Base-by-base conservation (phyloP, 1,140 invertebrate species). In the Steinernema khuongi region DNA sequence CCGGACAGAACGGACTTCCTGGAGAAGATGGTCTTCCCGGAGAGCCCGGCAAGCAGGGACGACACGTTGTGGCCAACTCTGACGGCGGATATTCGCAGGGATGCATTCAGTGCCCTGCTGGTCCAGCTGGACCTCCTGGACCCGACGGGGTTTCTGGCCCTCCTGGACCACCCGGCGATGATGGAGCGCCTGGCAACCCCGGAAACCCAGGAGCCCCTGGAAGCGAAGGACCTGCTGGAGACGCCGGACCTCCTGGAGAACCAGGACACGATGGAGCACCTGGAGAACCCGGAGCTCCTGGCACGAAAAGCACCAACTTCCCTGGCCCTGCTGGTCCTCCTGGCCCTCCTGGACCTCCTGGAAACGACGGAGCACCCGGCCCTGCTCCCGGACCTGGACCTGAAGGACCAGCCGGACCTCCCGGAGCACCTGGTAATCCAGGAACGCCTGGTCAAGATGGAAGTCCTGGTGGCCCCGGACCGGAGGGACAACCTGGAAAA, bases 371-470 rank as follows among this genome's bases (percentile, higher is more conserved):
- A 71, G 17, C 31, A 31, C 22, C 43, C 69, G 73, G 73, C 28
- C 41, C 36, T 74, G 36, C 28, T 31, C 71, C 67, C 68, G 31
- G 31, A 30, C 72, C 67, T 11, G 75, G 75, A 29, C 31, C 67
- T 11, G 36, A 41, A 41, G 36, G 36, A 41, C 36, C 36, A 11
- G 7, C 36, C 36, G 36, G 36, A 7, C 36, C 36, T 7, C 36
- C 36, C n/a, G 36, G 36, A 41, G 7, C 36, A 7, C 36, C 7
- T 41, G 36, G 36, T 11, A n/a, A n/a, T 26, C 31, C 50, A n/a
- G 72, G 72, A 17, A 50, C 41, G 7, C 7, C 75, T 74, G 22
- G 71, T 76, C 22, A 77, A 69, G 75, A 73, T 73, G 76, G 75
- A 4, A 67, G 78, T 1, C 70, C 74, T 43, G 79, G 74, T 22